Percentiles rank a stretch among this genome's conserved stretches.
Conservation (phyloP, 35 echinoderm and acorn worm genomes). For the Ophioderma brevispina region DNA sequence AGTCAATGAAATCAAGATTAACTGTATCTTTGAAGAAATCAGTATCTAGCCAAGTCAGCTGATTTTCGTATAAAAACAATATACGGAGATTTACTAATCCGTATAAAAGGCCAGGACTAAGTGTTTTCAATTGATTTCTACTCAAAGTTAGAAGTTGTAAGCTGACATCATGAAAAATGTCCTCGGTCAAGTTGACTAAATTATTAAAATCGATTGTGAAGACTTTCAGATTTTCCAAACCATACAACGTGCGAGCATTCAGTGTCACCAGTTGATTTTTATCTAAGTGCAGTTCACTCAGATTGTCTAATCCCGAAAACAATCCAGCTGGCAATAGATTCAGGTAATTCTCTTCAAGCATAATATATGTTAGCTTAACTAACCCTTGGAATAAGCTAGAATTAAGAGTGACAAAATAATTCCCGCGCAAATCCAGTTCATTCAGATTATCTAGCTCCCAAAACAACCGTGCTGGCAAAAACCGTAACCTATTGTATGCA, state of each 20-base stretch:
- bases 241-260: background rate
- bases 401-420: no score
- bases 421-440: no score
- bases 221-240: background rate
- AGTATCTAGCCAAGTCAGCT: background rate
- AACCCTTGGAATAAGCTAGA: background rate
- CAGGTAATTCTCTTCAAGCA: background rate
- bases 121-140: background rate
- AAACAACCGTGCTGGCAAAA: no score
- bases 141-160: background rate
- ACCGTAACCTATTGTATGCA: no score
- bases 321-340: background rate
- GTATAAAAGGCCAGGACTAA: background rate
- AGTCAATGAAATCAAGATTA: background rate
- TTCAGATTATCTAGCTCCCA: no score
- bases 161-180: background rate
- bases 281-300: background rate
- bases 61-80: background rate
- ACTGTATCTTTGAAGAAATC: background rate
- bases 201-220: background rate
- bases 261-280: background rate
- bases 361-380: background rate
- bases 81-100: background rate
- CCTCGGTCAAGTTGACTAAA: background rate
- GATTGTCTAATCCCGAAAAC: background rate